Conservation (phyloP, 2,888 invertebrate species). For the Acronicta alni region DNA sequence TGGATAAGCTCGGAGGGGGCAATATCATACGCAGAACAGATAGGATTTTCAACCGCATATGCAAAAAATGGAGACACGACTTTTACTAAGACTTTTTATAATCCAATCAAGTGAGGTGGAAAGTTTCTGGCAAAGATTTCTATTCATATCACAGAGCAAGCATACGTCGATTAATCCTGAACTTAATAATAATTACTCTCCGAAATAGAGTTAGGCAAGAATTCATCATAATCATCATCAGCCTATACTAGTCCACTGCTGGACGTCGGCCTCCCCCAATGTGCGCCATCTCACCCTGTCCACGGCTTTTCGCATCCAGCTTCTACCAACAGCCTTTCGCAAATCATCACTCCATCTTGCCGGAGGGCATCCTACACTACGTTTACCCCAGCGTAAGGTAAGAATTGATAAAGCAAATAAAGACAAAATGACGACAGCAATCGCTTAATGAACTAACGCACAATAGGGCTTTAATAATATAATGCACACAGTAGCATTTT, state of each 20-base stretch:
- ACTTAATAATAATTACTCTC: background rate
- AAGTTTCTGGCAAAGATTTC: constrained; percentile 19
- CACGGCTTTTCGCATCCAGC: no score
- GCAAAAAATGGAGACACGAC: constrained; percentile 54
- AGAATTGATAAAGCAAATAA: constrained; percentile 62
- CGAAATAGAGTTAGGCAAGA: constrained; percentile 21
- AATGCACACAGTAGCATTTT: constrained; percentile 82
- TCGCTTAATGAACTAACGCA: constrained; percentile 83
- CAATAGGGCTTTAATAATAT: constrained; percentile 86
- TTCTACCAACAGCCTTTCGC: no score
- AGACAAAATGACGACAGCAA: constrained; percentile 73
- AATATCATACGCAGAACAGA: constrained; percentile 71
- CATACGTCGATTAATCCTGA: background rate
- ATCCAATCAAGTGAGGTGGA: constrained; percentile 39
- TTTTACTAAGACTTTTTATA: constrained; percentile 47
- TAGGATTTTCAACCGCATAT: constrained; percentile 64
- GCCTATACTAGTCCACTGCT: no score
- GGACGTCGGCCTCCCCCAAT: no score
- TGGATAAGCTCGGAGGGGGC: constrained; percentile 75
- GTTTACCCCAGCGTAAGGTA: no score
- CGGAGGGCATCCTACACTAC: no score
- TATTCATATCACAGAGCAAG: background rate
- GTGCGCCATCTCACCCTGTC: no score
- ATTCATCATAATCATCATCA: no score
- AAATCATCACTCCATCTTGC: no score